Evolutionary conservation across 2,113 vertebrate genomes (phyloP), one percentile per base, ranked within the genome.

Genomic region (Brachirus orientalis): DNA sequence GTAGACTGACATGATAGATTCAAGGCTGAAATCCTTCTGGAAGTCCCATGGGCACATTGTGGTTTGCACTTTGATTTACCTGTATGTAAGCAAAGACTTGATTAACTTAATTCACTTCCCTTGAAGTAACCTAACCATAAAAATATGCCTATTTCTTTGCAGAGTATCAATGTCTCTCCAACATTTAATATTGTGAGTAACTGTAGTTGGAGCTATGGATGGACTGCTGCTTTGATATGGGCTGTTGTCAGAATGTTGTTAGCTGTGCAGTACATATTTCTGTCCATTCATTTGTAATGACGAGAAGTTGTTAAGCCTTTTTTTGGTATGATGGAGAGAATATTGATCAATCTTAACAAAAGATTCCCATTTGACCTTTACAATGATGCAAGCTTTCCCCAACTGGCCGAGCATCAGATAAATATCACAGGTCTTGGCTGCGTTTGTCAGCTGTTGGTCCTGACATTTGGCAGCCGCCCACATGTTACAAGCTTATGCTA

Each of bases 401-500:
- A 75, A 77, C 50, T 73, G 72, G 64, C 72, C 44, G 4, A 43
- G 61, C 68, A 64, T 78, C 59, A 74, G 77, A 82, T 83, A 79
- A 79, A 89, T 84, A 83, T 79, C 84, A 78, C 68, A 78, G 83
- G 83, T 88, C 76, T 64, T 7, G 43, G 38, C 59, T 66, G 68
- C 63, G 45, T 79, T 79, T 81, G 68, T 76, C 80, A 77, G 78
- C 57, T 72, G 72, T 67, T 80, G 66, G 58, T 67, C 53, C 47
- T 84, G 83, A 87, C 85, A 84, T 86, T 87, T 89, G 71, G 59
- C 79, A 72, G 59, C 56, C 68, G 60, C 72, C 48, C 63, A 59
- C 79, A 51, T 69, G 62, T 67, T 55, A 67, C 59, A 68, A 53
- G 62, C 72, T 56, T 8, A 12, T 33, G 19, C 45, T 77, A n/a